Percentiles rank a stretch among this genome's conserved stretches.
phyloP scores from a whole-genome alignment of 2,888 invertebrate genomes.

The Spilosoma lubricipeda region DNA sequence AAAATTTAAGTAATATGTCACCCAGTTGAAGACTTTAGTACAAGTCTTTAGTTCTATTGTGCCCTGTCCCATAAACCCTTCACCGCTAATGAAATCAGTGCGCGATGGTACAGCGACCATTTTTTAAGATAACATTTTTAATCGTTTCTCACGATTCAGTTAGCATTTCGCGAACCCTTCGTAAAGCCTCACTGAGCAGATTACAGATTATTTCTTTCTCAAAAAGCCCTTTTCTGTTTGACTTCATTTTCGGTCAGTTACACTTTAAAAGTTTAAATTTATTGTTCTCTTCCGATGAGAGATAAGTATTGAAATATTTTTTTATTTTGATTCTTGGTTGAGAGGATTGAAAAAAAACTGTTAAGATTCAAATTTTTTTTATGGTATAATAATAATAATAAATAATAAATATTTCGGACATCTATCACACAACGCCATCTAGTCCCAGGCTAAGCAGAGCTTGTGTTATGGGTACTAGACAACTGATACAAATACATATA shows the following conservation, averaged over 20 bases:
- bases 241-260: conserved; percentile 62
- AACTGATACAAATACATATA: too few relatives aligned
- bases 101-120: conserved; percentile 61
- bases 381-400: too few relatives aligned
- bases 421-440: too few relatives aligned
- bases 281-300: conserved; percentile 48
- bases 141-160: conserved; percentile 71
- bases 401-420: too few relatives aligned
- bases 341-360: neutral
- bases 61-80: conserved; percentile 46
- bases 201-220: conserved; percentile 65
- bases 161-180: conserved; percentile 57
- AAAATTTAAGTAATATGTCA: neutral
- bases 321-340: conserved; percentile 33
- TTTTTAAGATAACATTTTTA: conserved; percentile 79
- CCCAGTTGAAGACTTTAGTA: neutral
- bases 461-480: too few relatives aligned
- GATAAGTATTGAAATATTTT: conserved; percentile 43
- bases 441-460: too few relatives aligned
- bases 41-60: conserved; percentile 13
- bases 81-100: conserved; percentile 57
- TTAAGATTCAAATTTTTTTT: too few relatives aligned
- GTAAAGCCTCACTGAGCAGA: conserved; percentile 62
- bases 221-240: conserved; percentile 60
- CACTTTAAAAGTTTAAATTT: conserved; percentile 54